These are phyloP conservation scores for Clarias batrachus DNA, from an alignment of 2,113 vertebrate species.

Conservation along the genomic window DNA sequence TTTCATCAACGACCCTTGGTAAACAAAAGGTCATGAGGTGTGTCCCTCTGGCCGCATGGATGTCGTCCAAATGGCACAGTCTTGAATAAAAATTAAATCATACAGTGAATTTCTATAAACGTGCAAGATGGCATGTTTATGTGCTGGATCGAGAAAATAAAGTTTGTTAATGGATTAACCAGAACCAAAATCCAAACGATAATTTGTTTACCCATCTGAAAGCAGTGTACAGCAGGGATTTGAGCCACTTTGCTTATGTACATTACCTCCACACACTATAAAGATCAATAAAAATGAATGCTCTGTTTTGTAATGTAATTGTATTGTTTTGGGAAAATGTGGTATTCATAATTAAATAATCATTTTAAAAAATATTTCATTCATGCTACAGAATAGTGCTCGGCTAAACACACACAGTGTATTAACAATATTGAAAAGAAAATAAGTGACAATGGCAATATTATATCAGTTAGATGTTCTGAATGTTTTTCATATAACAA, in stretches of 20 bases:
- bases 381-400: not conserved
- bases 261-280: not conserved
- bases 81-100: conserved; percentile 20
- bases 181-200: not conserved
- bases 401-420: too few relatives aligned
- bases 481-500: not conserved
- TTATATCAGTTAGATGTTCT: too few relatives aligned
- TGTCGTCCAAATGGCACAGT: conserved; percentile 22
- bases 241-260: not conserved
- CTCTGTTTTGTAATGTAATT: not conserved
- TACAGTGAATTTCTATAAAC: not conserved
- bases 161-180: not conserved
- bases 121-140: not conserved
- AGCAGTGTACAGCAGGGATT: not conserved
- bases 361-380: not conserved
- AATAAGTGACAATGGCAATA: too few relatives aligned
- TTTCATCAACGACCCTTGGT: conserved; percentile 9
- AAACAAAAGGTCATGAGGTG: conserved; percentile 47
- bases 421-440: too few relatives aligned
- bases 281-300: too few relatives aligned
- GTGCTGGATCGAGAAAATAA: not conserved
- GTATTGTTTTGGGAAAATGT: not conserved
- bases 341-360: not conserved
- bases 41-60: conserved; percentile 30
- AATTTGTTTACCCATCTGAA: not conserved